Evolutionary conservation across 1,140 invertebrate genomes (phyloP), one percentile per base, ranked within the genome.

Genomic region (Drosophila mayri): DNA sequence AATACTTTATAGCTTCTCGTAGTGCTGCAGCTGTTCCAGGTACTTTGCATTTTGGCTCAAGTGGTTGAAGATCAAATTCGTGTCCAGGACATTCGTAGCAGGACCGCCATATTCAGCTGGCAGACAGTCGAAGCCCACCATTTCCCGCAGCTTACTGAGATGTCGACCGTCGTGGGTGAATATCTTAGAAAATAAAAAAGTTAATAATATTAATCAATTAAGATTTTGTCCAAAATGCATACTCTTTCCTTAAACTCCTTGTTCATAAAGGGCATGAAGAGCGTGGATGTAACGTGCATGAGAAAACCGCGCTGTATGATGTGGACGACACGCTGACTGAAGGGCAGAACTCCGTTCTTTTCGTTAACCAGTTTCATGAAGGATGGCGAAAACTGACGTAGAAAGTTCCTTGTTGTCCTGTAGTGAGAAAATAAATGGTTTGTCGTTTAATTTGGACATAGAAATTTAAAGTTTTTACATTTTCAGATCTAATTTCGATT

Each of bases 31-130:
- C 40, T 91, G 75, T 46, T 78, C 64, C 18, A 92, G 38, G 62
- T 92, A 92, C 0, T 71, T 57, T 0, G 79, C 58, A 52, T 87
- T 88, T 50, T 84, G 64, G 20, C 52, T 72, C 18, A 92, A 74
- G 43, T 92, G 79, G 62, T 92, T 81, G 5, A 79, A 78, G 22
- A 92, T 78, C n/a, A 91, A 38, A 55, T 87, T 82, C 1, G 86
- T 86, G 52, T 92, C 85, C 9, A 92, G 70, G 20, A 90, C 73
- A 81, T 92, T 92, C 1, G 61, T 16, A 1, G 58, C 67, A 20
- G 91, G 88, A 8, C 91, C 91, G 0, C 91, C 91, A 49, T 92
- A 92, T 71, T 92, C 91, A 22, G 85, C 91, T 9, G 91, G 91
- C 22, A 92, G 52, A 52, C 71, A 65, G 8, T 91, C 91, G 37